phyloP scores from a whole-genome alignment of 2,888 invertebrate species.

The Lithophane semibrunnea region DNA sequence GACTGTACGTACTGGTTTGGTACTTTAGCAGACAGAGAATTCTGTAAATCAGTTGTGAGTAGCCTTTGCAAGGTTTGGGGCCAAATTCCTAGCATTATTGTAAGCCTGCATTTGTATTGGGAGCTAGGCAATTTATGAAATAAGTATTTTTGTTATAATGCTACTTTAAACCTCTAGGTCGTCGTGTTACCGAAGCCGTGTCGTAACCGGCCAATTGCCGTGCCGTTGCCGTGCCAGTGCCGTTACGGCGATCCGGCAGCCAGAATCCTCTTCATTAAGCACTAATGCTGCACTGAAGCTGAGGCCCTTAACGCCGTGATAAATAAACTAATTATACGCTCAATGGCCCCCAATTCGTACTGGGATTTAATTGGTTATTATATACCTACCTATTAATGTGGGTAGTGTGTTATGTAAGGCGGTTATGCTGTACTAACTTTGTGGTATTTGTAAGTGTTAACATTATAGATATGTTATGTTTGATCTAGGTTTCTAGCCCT shows the following conservation, averaged over 20 bases:
- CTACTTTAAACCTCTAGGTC: constrained; percentile 30
- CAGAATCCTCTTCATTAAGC: constrained; percentile 70
- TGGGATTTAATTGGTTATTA: constrained; percentile 69
- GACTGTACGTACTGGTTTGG: neutral
- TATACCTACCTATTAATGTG: constrained; percentile 22
- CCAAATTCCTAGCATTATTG: constrained; percentile 15
- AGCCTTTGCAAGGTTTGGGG: constrained; percentile 21
- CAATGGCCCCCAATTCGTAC: constrained; percentile 69
- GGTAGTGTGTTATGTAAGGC: constrained; percentile 27
- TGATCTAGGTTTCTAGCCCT: constrained; percentile 9
- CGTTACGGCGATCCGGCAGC: constrained; percentile 45
- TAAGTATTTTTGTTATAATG: neutral
- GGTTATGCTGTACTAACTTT: constrained; percentile 23
- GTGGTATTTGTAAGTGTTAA: constrained; percentile 12
- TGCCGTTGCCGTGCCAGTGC: neutral
- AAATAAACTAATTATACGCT: constrained; percentile 74
- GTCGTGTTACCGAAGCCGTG: neutral
- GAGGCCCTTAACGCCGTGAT: constrained; percentile 65
- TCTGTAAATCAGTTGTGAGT: constrained; percentile 40
- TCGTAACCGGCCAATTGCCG: neutral
- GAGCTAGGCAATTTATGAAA: neutral
- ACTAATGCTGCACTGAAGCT: constrained; percentile 67
- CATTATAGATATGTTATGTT: constrained; percentile 4
- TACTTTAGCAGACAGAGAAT: constrained; percentile 26
- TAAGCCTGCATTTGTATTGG: neutral